Evolutionary conservation across 2,797 vertebrate genomes (phyloP).

Genomic region (Hapalemur alaotrensis): DNA sequence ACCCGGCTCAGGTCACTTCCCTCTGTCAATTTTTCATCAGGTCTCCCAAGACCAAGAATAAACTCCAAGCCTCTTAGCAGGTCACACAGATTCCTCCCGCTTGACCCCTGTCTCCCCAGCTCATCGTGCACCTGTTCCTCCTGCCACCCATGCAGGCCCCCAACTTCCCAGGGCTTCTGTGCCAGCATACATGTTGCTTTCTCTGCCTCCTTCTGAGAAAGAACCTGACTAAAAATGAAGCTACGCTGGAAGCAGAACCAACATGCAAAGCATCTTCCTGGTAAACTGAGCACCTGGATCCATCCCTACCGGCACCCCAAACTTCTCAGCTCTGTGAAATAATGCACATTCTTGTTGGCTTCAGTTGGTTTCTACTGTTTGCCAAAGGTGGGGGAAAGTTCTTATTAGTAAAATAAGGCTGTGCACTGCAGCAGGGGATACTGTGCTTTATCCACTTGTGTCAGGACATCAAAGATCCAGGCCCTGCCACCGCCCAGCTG

Average conservation of each 20-base stretch:
- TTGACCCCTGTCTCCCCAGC: neutral
- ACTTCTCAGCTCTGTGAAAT: neutral
- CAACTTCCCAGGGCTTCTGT: neutral
- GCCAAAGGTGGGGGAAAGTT: neutral
- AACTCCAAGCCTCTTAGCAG: neutral
- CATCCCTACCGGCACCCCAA: neutral
- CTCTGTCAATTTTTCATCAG: neutral
- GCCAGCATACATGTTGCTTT: neutral
- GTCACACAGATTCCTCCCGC: neutral
- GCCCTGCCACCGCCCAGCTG: no score
- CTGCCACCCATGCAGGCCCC: neutral
- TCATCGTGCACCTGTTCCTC: neutral
- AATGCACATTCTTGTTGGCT: neutral
- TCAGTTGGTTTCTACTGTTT: neutral
- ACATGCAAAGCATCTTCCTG: neutral
- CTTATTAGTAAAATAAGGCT: neutral
- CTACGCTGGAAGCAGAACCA: neutral
- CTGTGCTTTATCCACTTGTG: rapidly evolving
- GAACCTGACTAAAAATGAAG: neutral
- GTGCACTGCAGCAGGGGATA: rapidly evolving
- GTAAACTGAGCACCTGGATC: neutral
- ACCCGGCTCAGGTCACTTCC: neutral
- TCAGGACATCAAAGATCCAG: neutral
- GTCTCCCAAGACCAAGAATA: neutral
- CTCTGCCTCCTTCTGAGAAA: neutral